Conservation (phyloP, 23 tunicate species). For the Halocynthia aurantium region DNA sequence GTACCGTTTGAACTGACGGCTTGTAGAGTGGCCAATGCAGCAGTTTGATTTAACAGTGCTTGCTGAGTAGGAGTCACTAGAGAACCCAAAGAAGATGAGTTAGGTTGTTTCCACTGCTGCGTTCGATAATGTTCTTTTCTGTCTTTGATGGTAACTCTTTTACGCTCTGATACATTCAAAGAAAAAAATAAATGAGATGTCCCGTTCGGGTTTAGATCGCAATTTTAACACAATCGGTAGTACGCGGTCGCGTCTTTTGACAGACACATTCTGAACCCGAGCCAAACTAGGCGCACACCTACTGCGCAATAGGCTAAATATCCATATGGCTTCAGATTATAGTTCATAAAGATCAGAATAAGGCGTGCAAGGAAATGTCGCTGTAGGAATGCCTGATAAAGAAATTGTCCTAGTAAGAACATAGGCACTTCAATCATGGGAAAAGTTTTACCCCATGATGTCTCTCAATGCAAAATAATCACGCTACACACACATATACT, state of each 20-base stretch:
- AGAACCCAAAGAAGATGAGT: neutral
- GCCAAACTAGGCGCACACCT: neutral
- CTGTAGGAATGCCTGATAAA: too few species aligned
- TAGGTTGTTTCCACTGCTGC: constrained; percentile 2
- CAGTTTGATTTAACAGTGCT: neutral
- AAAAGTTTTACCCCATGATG: too few species aligned
- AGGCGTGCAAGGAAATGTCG: too few species aligned
- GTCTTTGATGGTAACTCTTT: constrained; percentile 68
- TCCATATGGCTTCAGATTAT: neutral
- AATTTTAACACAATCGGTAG: too few species aligned
- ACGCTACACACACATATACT: too few species aligned
- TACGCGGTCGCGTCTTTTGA: too few species aligned
- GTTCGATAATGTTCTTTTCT: constrained; percentile 23
- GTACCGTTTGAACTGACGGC: constrained; percentile 13
- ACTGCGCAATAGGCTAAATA: neutral
- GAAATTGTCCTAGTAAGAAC: too few species aligned
- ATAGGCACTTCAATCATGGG: too few species aligned
- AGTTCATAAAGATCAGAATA: too few species aligned
- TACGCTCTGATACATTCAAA: constrained; percentile 40
- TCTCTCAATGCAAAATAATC: too few species aligned
- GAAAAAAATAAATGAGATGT: neutral
- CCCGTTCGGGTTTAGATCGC: too few species aligned
- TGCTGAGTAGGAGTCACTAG: constrained; percentile 1
- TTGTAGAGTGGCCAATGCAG: constrained; percentile 6
- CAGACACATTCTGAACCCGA: too few species aligned